Conservation (phyloP, 2,113 vertebrate genomes). For the Pseudonaja textilis region DNA sequence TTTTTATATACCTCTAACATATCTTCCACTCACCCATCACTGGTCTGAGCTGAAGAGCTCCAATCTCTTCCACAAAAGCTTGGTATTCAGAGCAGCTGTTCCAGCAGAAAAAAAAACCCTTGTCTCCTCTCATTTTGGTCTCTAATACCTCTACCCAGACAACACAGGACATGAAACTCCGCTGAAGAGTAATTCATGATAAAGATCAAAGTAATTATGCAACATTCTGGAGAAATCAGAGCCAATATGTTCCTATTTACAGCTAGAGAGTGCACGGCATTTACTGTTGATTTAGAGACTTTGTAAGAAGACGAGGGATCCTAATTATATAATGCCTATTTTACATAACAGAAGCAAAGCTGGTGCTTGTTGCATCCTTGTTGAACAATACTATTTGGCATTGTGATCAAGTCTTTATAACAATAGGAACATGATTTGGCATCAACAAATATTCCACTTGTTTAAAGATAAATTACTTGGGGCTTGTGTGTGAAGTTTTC, state of each 20-base stretch:
- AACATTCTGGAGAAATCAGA: constrained; percentile 47
- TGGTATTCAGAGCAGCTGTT: constrained; percentile 62
- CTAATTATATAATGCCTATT: constrained; percentile 21
- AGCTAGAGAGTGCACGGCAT: constrained; percentile 15
- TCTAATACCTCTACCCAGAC: constrained; percentile 28
- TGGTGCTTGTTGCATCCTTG: not conserved
- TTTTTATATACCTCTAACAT: constrained; percentile 28
- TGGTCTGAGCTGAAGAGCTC: constrained; percentile 16
- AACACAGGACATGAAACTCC: constrained; percentile 30
- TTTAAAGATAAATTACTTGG: constrained; percentile 16
- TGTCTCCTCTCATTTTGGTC: constrained; percentile 33
- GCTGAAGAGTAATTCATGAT: constrained; percentile 37
- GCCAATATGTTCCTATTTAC: constrained; percentile 40
- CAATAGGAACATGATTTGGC: not conserved
- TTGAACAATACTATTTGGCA: not conserved
- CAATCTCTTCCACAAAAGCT: constrained; percentile 18
- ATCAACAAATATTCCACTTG: constrained; percentile 9
- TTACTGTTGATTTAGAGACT: constrained; percentile 34
- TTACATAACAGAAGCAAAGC: constrained; percentile 34
- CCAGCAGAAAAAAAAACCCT: constrained; percentile 46
- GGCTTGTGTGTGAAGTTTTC: not conserved
- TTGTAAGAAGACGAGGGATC: constrained; percentile 3
- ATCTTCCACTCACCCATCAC: constrained; percentile 28
- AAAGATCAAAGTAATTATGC: constrained; percentile 52
- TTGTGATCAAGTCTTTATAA: not conserved